Base-by-base conservation (phyloP, 2,113 vertebrate species). In the Megalops atlanticus region DNA sequence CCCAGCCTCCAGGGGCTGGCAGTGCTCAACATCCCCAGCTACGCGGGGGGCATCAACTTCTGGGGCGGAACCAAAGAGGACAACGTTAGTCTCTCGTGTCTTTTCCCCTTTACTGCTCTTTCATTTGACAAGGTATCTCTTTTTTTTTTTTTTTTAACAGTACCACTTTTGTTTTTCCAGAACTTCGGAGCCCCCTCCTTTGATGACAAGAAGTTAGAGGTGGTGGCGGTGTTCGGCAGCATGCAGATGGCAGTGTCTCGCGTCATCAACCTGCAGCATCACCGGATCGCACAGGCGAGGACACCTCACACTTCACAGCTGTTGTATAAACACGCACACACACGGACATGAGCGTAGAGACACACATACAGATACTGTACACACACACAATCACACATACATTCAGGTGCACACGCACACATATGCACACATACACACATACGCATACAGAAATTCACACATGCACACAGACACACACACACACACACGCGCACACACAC, bases 231-330 rank as follows among this genome's bases (percentile, higher is more conserved):
- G 79, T 99, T 98, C 4, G 96, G 98, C 82, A 98, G 97, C 86
- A 95, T 98, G 93, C 98, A 99, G 94, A 99, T 98, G 97, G 98
- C 98, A 0, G 83, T 99, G 92, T 99, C 97, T 0, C 93, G 97
- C 12, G 96, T 99, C 80, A 96, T 99, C 91, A 99, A 98, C 84
- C 88, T 99, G 84, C 97, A 99, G 87, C 97, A 97, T 88, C 98
- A 99, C 76, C 96, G 97, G 85, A 99, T 99, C 0, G 95, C 98
- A 0, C 98, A 99, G 96, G 98, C 99, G 87, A 74, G 31, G 8
- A 18, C 24, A 0, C 8, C 14, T 45, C 16, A 1, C 15, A 1
- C n/a, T n/a, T 18, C 21, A 8, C 2, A 27, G 3, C 43, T 31
- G 0, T 10, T 39, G 16, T 1, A n/a, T 0, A 64, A 16, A 39